Base-by-base conservation (phyloP, 2,888 invertebrate species). In the Mythimna vitellina region DNA sequence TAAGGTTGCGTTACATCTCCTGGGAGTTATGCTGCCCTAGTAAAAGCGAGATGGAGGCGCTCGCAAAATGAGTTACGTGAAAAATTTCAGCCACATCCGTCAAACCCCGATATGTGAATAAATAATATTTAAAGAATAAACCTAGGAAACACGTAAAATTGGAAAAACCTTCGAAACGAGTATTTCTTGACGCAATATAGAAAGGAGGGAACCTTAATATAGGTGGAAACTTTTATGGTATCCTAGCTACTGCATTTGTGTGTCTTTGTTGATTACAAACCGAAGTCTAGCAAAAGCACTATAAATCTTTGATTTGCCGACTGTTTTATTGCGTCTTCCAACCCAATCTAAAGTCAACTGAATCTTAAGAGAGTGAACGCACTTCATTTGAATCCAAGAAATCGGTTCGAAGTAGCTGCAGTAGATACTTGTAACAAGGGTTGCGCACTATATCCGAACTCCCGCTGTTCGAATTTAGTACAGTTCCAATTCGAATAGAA, bases 31-130 rank as follows among this genome's bases (percentile, higher is more conserved):
- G 22, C 22, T 61, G 17, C 58, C 67, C 76, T 58, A 73, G 73
- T 76, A 72, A 73, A 70, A 22, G 74, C 20, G 62, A 70, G 64
- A 66, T 46, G 66, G 22, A 54, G 65, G 53, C 66, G 38, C 46
- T 61, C 61, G 73, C 70, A 70, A 77, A 77, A 77, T 77, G 57
- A 64, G 64, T 76, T 69, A 70, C 70, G 58, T 69, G 81, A 54
- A 73, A 65, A 53, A 61, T 66, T 73, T 79, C 29, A 46, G 63
- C 46, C 64, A 14, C 65, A 77, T 73, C 61, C 77, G 66, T 77
- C 80, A 73, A 77, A 62, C 60, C 64, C 20, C 22, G 10, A 53
- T 64, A 69, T 66, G 51, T 80, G 25, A 80, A 76, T 80, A 80
- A 76, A 72, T 76, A 51, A 80, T 67, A 77, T 75, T 60, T 38